Evolutionary conservation across 2,113 vertebrate genomes (phyloP).

Genomic region (Cettia cetti): DNA sequence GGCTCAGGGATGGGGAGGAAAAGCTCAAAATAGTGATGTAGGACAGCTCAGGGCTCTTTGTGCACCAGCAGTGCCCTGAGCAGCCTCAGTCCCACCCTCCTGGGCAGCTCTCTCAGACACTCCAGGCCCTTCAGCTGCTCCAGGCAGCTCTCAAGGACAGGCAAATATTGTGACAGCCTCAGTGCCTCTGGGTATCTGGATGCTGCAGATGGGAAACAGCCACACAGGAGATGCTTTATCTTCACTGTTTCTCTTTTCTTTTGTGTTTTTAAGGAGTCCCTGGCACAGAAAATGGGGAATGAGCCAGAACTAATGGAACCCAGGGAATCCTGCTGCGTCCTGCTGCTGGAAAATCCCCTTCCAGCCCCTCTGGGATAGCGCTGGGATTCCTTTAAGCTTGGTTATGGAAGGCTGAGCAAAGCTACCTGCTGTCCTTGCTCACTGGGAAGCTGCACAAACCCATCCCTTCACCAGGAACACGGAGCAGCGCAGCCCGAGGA

Average conservation of each 20-base stretch:
- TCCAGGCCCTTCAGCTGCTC: neutral
- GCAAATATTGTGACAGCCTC: neutral
- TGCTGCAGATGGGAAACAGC: neutral
- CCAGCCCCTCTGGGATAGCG: neutral
- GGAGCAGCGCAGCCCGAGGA: rapidly evolving
- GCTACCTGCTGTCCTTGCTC: neutral
- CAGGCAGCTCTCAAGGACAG: neutral
- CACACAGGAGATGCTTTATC: neutral
- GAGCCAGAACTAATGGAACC: conserved; percentile 18
- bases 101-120: rapidly evolving
- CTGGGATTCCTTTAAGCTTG: neutral
- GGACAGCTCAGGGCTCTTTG: neutral
- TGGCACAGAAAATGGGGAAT: neutral
- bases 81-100: neutral
- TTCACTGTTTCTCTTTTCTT: neutral
- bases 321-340: neutral
- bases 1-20: neutral
- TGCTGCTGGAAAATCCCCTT: neutral
- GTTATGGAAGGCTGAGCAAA: neutral
- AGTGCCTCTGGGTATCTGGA: neutral
- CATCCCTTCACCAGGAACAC: rapidly evolving
- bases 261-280: neutral
- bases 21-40: rapidly evolving
- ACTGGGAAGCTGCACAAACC: neutral
- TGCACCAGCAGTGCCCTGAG: neutral